Evolutionary conservation across 2,113 vertebrate species (phyloP).

Genomic region (Irena cyanogastra): DNA sequence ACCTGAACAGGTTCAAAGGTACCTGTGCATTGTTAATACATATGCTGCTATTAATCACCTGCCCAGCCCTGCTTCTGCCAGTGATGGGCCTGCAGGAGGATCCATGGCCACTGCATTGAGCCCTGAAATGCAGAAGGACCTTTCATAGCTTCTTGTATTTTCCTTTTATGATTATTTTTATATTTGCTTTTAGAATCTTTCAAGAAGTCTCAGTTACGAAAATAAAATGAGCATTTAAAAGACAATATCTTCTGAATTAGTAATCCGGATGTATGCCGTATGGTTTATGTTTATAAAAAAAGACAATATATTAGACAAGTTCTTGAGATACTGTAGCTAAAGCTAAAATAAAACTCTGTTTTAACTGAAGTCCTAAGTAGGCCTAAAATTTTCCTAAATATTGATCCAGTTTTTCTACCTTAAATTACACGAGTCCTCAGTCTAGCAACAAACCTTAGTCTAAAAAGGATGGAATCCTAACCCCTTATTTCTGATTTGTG

Average conservation of each 20-base stretch:
- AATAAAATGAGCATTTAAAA: background rate
- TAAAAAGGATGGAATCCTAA: background rate
- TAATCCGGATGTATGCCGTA: background rate
- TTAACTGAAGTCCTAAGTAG: background rate
- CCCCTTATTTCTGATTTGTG: background rate
- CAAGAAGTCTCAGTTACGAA: background rate
- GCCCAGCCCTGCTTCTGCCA: background rate
- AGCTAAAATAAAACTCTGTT: background rate
- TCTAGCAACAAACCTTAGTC: background rate
- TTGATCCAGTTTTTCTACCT: background rate
- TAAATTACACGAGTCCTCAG: background rate
- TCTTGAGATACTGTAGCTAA: background rate
- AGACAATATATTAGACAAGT: background rate
- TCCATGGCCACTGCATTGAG: fast-evolving
- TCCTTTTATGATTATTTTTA: background rate
- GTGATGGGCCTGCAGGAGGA: background rate
- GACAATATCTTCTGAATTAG: background rate
- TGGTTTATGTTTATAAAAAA: background rate
- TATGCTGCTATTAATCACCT: background rate
- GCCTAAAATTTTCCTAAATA: background rate
- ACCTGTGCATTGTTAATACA: background rate
- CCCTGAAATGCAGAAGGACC: background rate
- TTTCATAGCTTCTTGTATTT: background rate
- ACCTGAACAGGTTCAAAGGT: background rate
- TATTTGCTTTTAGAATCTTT: background rate